A percentile compares a stretch with the other conserved stretches of the same genome.
Evolutionary conservation across 2,797 vertebrate species (phyloP).

Genomic region (Nasua narica): DNA sequence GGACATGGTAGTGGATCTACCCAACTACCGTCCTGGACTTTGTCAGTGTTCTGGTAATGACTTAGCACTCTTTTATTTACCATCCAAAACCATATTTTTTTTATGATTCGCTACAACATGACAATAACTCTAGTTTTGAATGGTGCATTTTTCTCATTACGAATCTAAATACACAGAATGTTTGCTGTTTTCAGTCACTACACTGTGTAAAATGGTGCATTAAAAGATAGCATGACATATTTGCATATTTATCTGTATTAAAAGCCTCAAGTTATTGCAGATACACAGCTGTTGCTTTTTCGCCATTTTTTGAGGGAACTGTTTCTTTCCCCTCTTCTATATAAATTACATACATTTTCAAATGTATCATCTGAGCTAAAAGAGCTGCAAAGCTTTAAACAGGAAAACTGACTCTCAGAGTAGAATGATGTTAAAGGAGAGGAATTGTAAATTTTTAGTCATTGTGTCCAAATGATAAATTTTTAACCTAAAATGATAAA

Average conservation of each 20-base stretch:
- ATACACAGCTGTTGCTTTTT: slow-evolving; percentile 61
- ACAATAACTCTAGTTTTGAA: slow-evolving; percentile 66
- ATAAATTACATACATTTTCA: slow-evolving; percentile 59
- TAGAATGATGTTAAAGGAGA: neutral
- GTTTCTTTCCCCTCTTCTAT: neutral
- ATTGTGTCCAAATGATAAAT: slow-evolving; percentile 35
- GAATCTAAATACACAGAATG: slow-evolving; percentile 56
- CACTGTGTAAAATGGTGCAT: slow-evolving; percentile 20
- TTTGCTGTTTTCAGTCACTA: slow-evolving; percentile 65
- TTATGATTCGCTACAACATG: slow-evolving; percentile 21
- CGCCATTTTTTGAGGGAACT: slow-evolving; percentile 50
- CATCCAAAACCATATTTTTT: slow-evolving; percentile 34
- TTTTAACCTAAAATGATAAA: slow-evolving; percentile 57
- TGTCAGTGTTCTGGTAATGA: neutral
- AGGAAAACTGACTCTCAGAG: slow-evolving; percentile 28
- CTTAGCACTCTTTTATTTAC: slow-evolving; percentile 59
- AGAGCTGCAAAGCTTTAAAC: slow-evolving; percentile 30
- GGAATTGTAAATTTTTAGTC: slow-evolving; percentile 15
- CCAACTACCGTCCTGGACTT: neutral
- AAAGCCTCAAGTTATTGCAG: slow-evolving; percentile 54
- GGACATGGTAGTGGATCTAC: neutral
- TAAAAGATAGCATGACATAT: slow-evolving; percentile 56
- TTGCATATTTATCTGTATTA: slow-evolving; percentile 67
- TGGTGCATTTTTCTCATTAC: slow-evolving; percentile 53
- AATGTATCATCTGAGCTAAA: slow-evolving; percentile 32